These are phyloP conservation scores for Cynoglossus semilaevis DNA, from an alignment of 2,113 vertebrate genomes.

Conservation along the genomic window DNA sequence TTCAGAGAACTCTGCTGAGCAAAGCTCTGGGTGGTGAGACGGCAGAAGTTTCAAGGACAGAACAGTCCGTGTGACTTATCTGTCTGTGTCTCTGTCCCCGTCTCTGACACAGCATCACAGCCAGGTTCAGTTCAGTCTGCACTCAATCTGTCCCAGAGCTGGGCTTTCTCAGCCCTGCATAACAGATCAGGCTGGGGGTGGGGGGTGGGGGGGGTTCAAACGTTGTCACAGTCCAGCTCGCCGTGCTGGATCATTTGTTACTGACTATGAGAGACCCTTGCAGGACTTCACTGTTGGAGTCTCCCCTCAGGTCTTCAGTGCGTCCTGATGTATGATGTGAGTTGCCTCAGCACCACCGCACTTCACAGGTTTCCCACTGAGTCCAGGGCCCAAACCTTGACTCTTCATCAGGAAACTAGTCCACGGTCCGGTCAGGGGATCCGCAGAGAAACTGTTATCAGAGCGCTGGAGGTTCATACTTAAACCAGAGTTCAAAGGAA, in stretches of 20 bases:
- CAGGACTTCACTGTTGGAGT: neutral
- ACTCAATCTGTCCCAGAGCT: constrained; percentile 22
- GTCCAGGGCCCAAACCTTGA: constrained; percentile 6
- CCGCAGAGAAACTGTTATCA: too few species aligned
- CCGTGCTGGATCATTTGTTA: neutral
- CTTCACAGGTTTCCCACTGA: constrained; percentile 4
- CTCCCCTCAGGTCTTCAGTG: neutral
- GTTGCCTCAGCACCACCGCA: neutral
- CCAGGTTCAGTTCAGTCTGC: constrained; percentile 14
- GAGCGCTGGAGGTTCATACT: too few species aligned
- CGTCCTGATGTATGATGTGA: neutral
- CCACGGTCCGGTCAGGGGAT: too few species aligned
- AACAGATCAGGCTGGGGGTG: constrained; percentile 2
- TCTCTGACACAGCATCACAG: constrained; percentile 25
- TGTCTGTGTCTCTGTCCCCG: neutral
- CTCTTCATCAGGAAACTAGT: constrained; percentile 14
- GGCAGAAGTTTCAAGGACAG: neutral
- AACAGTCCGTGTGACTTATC: constrained; percentile 31
- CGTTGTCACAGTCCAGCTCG: neutral
- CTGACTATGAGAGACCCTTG: neutral
- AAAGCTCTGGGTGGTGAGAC: constrained; percentile 4
- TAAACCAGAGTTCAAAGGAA: too few species aligned
- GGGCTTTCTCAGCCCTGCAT: constrained; percentile 20
- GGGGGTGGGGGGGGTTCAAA: constrained; percentile 9
- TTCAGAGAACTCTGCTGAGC: constrained; percentile 13